Conservation (phyloP, 2,888 invertebrate genomes). For the Apoda limacodes region DNA sequence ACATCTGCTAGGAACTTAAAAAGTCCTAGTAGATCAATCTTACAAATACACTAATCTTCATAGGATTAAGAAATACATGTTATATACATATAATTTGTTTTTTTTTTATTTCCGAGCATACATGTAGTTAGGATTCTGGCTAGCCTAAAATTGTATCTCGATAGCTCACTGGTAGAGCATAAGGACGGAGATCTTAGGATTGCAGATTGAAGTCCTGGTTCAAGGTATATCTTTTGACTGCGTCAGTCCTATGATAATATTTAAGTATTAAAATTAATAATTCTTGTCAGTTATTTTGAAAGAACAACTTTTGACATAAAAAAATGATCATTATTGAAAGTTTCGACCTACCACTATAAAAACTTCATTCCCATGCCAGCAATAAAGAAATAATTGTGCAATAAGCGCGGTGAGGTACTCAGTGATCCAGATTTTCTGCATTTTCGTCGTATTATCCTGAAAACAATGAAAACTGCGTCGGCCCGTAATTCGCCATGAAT, state of each 20-base stretch:
- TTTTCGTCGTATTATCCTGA: conserved; percentile 37
- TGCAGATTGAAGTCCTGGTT: no score
- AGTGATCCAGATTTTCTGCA: conserved; percentile 50
- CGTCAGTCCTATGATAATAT: background rate
- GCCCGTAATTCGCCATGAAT: background rate
- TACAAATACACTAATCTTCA: no score
- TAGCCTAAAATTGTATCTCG: no score
- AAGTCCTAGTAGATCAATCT: no score
- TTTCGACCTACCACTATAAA: conserved; percentile 35
- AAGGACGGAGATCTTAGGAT: background rate
- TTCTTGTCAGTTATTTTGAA: background rate
- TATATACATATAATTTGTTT: no score
- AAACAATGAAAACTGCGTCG: conserved; percentile 14
- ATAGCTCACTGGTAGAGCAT: no score
- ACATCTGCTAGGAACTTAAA: no score
- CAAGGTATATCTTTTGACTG: background rate
- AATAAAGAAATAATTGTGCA: conserved; percentile 55
- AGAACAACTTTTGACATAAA: background rate
- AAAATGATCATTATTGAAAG: background rate
- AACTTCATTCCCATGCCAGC: conserved; percentile 60
- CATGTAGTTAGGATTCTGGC: no score
- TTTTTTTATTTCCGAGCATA: no score
- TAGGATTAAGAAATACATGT: no score
- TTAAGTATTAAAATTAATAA: background rate
- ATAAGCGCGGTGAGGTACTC: conserved; percentile 54